phyloP scores from a whole-genome alignment of 2,113 vertebrate genomes.

The Egretta garzetta region DNA sequence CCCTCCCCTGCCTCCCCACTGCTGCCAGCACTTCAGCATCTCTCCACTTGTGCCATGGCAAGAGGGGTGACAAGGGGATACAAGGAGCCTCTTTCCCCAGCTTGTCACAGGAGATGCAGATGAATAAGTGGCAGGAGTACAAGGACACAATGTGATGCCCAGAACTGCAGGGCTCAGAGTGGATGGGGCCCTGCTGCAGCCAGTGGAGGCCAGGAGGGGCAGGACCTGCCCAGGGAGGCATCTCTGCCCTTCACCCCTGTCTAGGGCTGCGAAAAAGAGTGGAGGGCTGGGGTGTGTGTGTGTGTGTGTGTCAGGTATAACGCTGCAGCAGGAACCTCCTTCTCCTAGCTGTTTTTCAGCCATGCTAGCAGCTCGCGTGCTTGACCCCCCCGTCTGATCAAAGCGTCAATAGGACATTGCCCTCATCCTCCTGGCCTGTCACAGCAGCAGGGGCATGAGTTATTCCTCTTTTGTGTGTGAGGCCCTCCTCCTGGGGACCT shows the following conservation, averaged over 20 bases:
- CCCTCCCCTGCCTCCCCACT: background rate
- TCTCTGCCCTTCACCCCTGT: too few relatives aligned
- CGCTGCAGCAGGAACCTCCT: background rate
- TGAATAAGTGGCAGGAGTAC: background rate
- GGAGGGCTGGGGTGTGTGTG: background rate
- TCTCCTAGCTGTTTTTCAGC: background rate
- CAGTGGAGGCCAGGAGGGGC: background rate
- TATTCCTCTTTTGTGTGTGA: slow-evolving; percentile 26
- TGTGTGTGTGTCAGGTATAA: rapidly evolving
- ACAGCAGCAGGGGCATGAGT: background rate
- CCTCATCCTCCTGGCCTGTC: slow-evolving; percentile 6
- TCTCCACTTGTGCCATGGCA: background rate
- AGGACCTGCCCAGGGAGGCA: background rate
- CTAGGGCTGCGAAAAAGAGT: background rate
- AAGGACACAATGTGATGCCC: background rate
- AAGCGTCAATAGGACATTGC: slow-evolving; percentile 21
- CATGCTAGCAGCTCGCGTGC: background rate
- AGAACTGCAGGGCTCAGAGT: background rate
- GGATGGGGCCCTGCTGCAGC: background rate
- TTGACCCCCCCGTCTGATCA: slow-evolving; percentile 51
- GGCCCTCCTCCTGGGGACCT: background rate
- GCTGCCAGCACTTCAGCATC: slow-evolving; percentile 15
- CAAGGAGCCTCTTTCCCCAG: background rate
- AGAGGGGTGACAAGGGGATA: slow-evolving; percentile 8
- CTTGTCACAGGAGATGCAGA: slow-evolving; percentile 11